Evolutionary conservation across 2,797 vertebrate species (phyloP).

Genomic region (Rhinogobio ventralis): DNA sequence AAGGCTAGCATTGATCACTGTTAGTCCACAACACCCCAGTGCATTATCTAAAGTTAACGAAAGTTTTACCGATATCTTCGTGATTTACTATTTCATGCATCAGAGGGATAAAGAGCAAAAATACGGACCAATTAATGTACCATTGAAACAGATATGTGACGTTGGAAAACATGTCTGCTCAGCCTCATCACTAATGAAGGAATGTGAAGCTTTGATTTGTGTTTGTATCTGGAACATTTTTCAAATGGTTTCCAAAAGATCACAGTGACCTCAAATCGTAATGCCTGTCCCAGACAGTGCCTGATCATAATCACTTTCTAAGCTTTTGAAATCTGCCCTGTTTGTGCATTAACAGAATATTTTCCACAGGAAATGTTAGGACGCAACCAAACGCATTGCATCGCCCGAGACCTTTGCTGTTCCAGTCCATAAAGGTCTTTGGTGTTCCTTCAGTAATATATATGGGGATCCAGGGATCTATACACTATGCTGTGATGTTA

Average conservation of each 20-base stretch:
- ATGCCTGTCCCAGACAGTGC: slow-evolving; percentile 21
- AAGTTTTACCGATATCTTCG: background rate
- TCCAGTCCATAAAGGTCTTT: slow-evolving; percentile 41
- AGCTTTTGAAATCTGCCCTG: slow-evolving; percentile 8
- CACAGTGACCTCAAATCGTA: slow-evolving; percentile 28
- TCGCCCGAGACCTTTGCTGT: slow-evolving; percentile 27
- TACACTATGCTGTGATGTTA: slow-evolving; percentile 19
- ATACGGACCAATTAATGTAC: background rate
- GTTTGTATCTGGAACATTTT: slow-evolving; percentile 51
- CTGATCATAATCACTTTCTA: slow-evolving; percentile 20
- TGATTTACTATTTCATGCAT: background rate
- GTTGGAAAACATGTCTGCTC: slow-evolving; percentile 17
- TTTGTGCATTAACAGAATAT: slow-evolving; percentile 42
- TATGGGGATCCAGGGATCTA: slow-evolving; percentile 46
- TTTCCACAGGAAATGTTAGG: slow-evolving; percentile 39
- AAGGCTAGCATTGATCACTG: background rate
- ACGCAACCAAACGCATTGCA: background rate
- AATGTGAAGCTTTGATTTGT: slow-evolving; percentile 53
- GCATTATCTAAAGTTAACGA: background rate
- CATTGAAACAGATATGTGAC: background rate
- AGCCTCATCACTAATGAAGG: slow-evolving; percentile 4
- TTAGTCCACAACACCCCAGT: background rate
- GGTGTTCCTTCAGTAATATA: slow-evolving; percentile 49
- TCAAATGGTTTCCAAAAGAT: slow-evolving; percentile 17
- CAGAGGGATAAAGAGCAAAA: background rate